Evolutionary conservation across 2,888 invertebrate species (phyloP).

Genomic region (Leptinotarsa peninsularis): DNA sequence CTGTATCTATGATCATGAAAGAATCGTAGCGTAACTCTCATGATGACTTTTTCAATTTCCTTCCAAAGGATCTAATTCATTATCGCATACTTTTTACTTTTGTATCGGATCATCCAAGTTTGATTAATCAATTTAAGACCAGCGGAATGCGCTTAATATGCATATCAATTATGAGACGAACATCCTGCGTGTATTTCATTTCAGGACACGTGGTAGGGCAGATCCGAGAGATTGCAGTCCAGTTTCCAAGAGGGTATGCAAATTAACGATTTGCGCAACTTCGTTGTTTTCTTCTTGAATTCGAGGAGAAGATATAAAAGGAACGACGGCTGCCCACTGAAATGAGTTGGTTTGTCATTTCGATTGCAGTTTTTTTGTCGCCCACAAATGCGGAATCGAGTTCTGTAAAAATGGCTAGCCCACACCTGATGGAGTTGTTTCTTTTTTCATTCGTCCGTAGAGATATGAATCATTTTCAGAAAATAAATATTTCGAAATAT

Average conservation of each 20-base stretch:
- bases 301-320: slow-evolving; percentile 31
- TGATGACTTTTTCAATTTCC: slow-evolving; percentile 7
- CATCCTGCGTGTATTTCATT: slow-evolving; percentile 2
- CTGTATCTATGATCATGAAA: neutral
- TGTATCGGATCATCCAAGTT: slow-evolving; percentile 3
- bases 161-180: slow-evolving; percentile 7
- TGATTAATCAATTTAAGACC: slow-evolving; percentile 15
- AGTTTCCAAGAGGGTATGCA: slow-evolving; percentile 19
- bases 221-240: slow-evolving; percentile 12
- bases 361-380: slow-evolving; percentile 37
- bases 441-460: neutral
- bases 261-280: slow-evolving; percentile 1
- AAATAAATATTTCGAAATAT: no score
- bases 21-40: neutral
- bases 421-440: neutral
- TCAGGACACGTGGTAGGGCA: slow-evolving; percentile 10
- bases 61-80: neutral
- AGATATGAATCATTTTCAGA: no score
- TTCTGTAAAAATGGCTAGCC: slow-evolving; percentile 8
- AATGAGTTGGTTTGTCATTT: slow-evolving; percentile 41
- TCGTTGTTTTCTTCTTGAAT: slow-evolving; percentile 16
- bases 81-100: neutral
- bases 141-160: neutral
- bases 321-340: slow-evolving; percentile 38
- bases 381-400: slow-evolving; percentile 28